Base-by-base conservation (phyloP, 2,113 vertebrate species). In the Genyomyrus donnyi region DNA sequence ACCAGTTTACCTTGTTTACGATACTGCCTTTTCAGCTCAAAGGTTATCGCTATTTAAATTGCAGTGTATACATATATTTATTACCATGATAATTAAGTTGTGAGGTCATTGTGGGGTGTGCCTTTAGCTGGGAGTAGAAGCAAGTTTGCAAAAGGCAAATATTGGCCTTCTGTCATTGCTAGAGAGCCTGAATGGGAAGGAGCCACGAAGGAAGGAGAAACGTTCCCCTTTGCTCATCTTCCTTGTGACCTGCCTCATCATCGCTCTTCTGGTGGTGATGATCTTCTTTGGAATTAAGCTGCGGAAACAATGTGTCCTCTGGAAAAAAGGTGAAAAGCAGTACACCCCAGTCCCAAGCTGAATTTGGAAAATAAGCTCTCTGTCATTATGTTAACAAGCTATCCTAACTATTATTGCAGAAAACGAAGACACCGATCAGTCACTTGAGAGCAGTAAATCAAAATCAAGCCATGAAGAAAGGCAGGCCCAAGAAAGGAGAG, bases 391-490 rank as follows among this genome's bases (percentile, higher is more conserved):
- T 15, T 89, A 85, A 58, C 24, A 24, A 42, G 48, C 42, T 19
- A 31, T 90, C 89, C 90, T 92, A 91, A 93, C 94, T 80, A 24
- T 92, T 92, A 90, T 94, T 91, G 91, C 94, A 99, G 98, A 98
- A 93, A 98, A 96, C 93, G 97, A 98, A 90, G 95, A 95, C 56
- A 96, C 96, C 0, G 94, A 96, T 66, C 95, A 96, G 80, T 97
- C 97, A 0, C 91, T 96, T 52, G 97, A 98, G 89, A 98, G 97
- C 93, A 97, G 94, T 50, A 98, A 95, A 95, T 97, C 97, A 1
- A 98, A 97, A 91, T 96, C 96, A 56, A 97, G 95, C 91, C 96
- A 96, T 0, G 97, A 99, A 85, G 97, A 98, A 50, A 96, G 91
- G 48, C 94, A 91, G 0, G 85, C 91, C 58, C 93, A 96, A 0